Evolutionary conservation across 2,797 vertebrate genomes (phyloP).

Genomic region (Dryobates pubescens): DNA sequence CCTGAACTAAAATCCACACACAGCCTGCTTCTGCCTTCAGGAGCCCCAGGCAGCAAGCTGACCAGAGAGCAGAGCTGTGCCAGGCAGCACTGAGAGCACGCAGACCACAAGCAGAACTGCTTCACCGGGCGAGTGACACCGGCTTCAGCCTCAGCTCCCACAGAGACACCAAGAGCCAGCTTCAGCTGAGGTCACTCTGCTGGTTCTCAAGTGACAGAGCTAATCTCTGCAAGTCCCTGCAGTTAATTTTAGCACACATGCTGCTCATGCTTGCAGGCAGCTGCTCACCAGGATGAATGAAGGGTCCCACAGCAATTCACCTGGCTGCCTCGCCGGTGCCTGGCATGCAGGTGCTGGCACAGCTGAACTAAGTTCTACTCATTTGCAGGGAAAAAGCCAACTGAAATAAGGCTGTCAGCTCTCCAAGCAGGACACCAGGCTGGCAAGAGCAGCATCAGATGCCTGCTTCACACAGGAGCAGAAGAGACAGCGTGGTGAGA

Average conservation of each 20-base stretch:
- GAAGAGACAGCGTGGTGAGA: background rate
- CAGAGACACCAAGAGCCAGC: background rate
- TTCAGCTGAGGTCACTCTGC: background rate
- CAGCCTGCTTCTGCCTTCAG: background rate
- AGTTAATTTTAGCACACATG: constrained; percentile 28
- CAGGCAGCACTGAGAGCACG: background rate
- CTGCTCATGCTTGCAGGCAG: background rate
- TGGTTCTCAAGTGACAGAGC: constrained; percentile 10
- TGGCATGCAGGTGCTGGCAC: background rate
- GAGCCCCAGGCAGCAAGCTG: background rate
- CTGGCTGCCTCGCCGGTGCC: background rate
- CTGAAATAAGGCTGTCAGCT: background rate
- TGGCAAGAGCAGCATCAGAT: background rate
- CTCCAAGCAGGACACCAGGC: background rate
- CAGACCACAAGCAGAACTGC: background rate
- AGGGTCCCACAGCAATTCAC: background rate
- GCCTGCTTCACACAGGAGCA: background rate
- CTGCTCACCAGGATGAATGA: background rate
- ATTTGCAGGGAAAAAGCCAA: background rate
- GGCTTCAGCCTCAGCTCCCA: background rate
- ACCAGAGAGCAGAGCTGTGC: background rate
- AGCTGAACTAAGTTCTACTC: background rate
- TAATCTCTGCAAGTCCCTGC: background rate
- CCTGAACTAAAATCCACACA: background rate
- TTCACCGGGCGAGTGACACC: background rate